A percentile compares a stretch with the other conserved stretches of the same genome.
phyloP scores from a whole-genome alignment of 53 echinoderm and acorn worm species.

The Mesocentrotus franciscanus region DNA sequence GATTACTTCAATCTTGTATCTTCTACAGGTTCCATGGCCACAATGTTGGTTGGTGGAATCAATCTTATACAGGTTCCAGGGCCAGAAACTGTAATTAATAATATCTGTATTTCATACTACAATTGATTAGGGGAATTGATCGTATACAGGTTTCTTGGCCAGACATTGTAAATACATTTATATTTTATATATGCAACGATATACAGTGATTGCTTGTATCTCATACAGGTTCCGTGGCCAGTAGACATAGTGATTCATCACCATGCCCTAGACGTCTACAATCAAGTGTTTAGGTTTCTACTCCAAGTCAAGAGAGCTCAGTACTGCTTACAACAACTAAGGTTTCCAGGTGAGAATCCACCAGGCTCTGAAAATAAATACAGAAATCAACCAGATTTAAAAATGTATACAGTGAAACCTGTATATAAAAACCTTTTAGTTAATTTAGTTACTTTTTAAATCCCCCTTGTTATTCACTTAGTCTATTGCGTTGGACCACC shows the following conservation, averaged over 20 bases:
- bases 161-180: constrained; percentile 67
- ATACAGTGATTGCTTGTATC: neutral
- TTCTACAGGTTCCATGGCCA: too few relatives aligned
- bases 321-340: constrained; percentile 80
- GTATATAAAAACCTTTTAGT: too few relatives aligned
- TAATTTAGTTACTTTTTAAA: too few relatives aligned
- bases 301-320: constrained; percentile 90
- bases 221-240: constrained; percentile 78
- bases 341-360: constrained; percentile 65
- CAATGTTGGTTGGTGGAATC: too few relatives aligned
- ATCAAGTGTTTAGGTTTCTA: constrained; percentile 81
- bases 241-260: constrained; percentile 77
- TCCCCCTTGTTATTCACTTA: too few relatives aligned
- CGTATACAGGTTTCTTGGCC: constrained; percentile 75
- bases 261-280: constrained; percentile 71
- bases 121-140: neutral
- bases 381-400: too few relatives aligned
- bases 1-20: too few relatives aligned
- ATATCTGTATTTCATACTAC: neutral
- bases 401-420: too few relatives aligned
- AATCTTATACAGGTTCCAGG: too few relatives aligned
- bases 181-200: neutral
- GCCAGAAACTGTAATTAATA: neutral
- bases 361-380: neutral
- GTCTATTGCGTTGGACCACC: too few relatives aligned